Conservation (phyloP, 1,140 invertebrate species). For the Aphaenogaster rudis region DNA sequence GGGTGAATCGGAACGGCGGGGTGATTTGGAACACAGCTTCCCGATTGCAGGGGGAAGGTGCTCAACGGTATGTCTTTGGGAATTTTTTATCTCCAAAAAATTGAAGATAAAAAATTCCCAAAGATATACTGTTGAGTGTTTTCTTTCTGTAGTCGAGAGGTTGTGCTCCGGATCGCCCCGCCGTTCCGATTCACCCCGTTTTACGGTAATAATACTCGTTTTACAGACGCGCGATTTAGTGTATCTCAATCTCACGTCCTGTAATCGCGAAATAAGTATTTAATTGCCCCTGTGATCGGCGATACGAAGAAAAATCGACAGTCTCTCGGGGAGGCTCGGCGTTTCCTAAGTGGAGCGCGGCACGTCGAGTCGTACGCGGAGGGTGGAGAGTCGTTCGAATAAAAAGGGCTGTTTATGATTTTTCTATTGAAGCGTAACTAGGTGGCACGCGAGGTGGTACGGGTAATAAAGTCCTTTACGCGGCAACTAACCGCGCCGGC, state of each 20-base stretch:
- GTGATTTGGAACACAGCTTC: too few species aligned
- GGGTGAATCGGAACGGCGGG: too few species aligned
- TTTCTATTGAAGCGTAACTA: slow-evolving; percentile 85
- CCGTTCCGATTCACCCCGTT: too few species aligned
- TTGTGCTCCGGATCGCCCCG: too few species aligned
- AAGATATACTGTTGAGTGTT: too few species aligned
- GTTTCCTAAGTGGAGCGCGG: slow-evolving; percentile 5
- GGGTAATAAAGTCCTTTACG: slow-evolving; percentile 86
- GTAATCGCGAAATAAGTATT: neutral
- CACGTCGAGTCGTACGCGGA: neutral
- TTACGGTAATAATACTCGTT: neutral
- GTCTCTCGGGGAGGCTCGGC: neutral
- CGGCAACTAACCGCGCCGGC: slow-evolving; percentile 82
- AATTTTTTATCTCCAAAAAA: too few species aligned
- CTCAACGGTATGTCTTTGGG: too few species aligned
- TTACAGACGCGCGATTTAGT: neutral
- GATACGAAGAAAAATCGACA: neutral
- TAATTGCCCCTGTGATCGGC: neutral
- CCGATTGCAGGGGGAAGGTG: too few species aligned
- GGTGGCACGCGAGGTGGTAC: slow-evolving; percentile 81
- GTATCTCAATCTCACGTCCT: neutral
- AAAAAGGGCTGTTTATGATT: slow-evolving; percentile 81
- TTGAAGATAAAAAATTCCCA: too few species aligned
- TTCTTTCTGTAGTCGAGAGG: too few species aligned
- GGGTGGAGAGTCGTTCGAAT: slow-evolving; percentile 34